Conservation (phyloP, 2,113 vertebrate genomes). For the Picathartes gymnocephalus region DNA sequence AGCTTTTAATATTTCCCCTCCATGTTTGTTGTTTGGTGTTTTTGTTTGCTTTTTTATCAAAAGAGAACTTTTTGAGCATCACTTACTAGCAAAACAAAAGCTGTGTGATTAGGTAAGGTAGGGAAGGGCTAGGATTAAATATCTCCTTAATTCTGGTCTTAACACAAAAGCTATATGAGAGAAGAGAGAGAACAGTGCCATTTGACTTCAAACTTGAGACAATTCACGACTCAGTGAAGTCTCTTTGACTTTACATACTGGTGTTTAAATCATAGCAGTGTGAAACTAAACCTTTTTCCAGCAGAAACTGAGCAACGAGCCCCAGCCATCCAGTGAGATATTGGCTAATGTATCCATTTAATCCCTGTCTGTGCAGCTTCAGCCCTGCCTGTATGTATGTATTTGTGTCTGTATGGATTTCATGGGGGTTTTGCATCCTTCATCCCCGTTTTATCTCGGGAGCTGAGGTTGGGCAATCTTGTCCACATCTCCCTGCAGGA, state of each 20-base stretch:
- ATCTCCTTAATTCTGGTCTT: not conserved
- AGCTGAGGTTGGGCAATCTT: not conserved
- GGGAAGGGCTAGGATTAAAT: not conserved
- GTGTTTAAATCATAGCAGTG: not conserved
- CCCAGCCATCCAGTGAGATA: not conserved
- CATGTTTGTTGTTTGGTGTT: not conserved
- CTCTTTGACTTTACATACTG: not conserved
- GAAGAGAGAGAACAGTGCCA: not conserved
- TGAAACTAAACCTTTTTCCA: not conserved
- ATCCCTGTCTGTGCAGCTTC: not conserved
- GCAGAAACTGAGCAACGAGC: not conserved
- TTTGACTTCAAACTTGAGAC: not conserved
- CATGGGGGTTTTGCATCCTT: not conserved
- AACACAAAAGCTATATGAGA: not conserved
- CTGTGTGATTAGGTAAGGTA: not conserved
- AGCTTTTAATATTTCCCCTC: constrained; percentile 27
- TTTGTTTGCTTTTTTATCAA: not conserved
- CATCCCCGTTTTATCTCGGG: not conserved
- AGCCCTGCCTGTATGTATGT: too few relatives aligned
- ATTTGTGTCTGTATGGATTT: not conserved
- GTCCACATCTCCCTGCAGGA: accelerated
- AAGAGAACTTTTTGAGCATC: not conserved
- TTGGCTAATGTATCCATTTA: not conserved
- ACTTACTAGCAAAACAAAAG: not conserved
- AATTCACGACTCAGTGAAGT: not conserved